Conservation (phyloP, 2,797 vertebrate species). For the Macrochelys suwanniensis region DNA sequence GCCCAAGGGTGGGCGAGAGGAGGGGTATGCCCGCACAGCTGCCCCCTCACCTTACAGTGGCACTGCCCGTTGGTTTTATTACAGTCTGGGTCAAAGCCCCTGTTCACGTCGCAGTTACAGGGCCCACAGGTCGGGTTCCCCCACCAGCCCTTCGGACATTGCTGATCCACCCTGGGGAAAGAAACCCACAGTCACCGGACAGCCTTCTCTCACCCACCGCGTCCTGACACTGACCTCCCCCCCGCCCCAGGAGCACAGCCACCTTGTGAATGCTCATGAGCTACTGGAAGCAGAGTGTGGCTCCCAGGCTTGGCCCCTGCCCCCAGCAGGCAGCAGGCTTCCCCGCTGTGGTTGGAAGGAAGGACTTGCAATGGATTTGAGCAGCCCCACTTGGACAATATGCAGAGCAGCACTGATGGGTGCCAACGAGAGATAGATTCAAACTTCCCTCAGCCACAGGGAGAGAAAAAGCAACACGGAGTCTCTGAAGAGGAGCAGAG, state of each 20-base stretch:
- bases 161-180: conserved; percentile 92
- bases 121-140: conserved; percentile 95
- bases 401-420: neutral
- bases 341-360: neutral
- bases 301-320: neutral
- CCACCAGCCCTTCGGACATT: conserved; percentile 98
- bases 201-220: neutral
- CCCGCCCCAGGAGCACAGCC: neutral
- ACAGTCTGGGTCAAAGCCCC: conserved; percentile 96
- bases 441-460: neutral
- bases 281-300: neutral
- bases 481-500: neutral
- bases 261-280: neutral
- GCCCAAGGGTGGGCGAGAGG: neutral
- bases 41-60: conserved; percentile 92
- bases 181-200: neutral
- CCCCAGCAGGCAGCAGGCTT: neutral
- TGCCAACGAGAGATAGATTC: neutral
- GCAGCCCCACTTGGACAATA: neutral
- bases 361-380: neutral
- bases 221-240: neutral
- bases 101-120: conserved; percentile 93
- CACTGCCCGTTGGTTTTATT: conserved; percentile 97
- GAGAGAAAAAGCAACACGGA: neutral
- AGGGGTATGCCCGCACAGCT: neutral